Evolutionary conservation across 2,113 vertebrate species (phyloP).

Genomic region (Oncorhynchus tshawytscha): DNA sequence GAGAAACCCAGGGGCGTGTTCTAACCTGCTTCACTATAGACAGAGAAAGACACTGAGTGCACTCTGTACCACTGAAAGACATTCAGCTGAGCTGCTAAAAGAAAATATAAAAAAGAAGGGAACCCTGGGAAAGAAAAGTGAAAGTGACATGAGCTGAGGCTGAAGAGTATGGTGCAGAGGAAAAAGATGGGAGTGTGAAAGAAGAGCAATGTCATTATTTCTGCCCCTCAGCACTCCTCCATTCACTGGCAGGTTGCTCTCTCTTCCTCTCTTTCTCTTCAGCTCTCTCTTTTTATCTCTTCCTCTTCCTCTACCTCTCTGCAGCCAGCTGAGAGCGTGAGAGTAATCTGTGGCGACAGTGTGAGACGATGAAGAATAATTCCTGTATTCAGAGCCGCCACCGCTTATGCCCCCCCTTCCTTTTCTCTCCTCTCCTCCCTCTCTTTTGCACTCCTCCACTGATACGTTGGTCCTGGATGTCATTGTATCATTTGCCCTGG

Average conservation of each 20-base stretch:
- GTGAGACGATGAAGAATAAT: constrained; percentile 87
- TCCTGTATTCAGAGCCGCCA: constrained; percentile 79
- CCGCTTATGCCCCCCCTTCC: constrained; percentile 54
- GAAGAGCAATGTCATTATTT: constrained; percentile 84
- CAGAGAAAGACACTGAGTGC: constrained; percentile 10
- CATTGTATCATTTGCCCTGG: constrained; percentile 81
- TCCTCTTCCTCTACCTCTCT: constrained; percentile 61
- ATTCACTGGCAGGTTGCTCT: constrained; percentile 68
- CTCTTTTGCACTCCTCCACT: constrained; percentile 52
- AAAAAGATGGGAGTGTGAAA: constrained; percentile 83
- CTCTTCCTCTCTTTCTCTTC: constrained; percentile 34
- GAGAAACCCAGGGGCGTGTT: constrained; percentile 47
- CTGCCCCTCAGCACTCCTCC: constrained; percentile 76
- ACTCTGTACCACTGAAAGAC: constrained; percentile 41
- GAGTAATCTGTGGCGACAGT: constrained; percentile 82
- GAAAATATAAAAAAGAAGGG: constrained; percentile 32
- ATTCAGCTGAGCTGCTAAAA: constrained; percentile 54
- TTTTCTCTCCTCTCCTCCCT: constrained; percentile 59
- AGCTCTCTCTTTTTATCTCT: constrained; percentile 2
- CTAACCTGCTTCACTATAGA: constrained; percentile 26
- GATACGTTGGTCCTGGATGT: constrained; percentile 82
- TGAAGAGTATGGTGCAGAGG: constrained; percentile 74
- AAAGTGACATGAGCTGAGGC: constrained; percentile 73
- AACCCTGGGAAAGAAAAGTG: constrained; percentile 53
- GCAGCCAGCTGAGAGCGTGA: constrained; percentile 76